A percentile compares a stretch with the other conserved stretches of the same genome.
Evolutionary conservation across 2,797 vertebrate genomes (phyloP).

Genomic region (Sebastes nivosus): DNA sequence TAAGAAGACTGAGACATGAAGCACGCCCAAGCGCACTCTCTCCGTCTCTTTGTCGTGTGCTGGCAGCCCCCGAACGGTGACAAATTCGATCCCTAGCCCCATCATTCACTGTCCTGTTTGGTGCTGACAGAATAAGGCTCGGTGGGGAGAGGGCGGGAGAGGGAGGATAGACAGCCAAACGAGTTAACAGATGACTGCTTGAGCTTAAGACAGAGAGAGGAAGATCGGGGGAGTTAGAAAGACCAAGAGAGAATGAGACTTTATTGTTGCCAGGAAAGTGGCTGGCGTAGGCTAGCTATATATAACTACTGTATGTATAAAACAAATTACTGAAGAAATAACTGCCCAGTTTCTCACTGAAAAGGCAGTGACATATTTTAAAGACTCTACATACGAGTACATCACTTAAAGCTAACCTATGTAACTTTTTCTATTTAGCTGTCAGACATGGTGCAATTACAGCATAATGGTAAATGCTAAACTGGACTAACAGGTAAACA

Average conservation of each 20-base stretch:
- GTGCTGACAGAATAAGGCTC: slow-evolving; percentile 52
- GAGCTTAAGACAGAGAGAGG: slow-evolving; percentile 27
- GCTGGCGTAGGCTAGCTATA: not conserved
- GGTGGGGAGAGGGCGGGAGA: not conserved
- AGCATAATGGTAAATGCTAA: not conserved
- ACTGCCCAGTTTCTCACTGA: not conserved
- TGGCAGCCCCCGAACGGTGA: slow-evolving; percentile 58
- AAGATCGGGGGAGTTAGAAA: not conserved
- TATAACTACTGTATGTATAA: not conserved
- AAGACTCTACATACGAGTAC: not conserved
- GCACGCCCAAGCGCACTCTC: slow-evolving; percentile 7
- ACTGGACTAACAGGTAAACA: not conserved
- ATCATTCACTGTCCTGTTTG: slow-evolving; percentile 72
- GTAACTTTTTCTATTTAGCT: not conserved
- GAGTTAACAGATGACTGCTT: slow-evolving; percentile 47
- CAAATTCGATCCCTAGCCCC: slow-evolving; percentile 49
- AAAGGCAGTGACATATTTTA: not conserved
- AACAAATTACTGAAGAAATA: not conserved
- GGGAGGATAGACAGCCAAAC: slow-evolving; percentile 23
- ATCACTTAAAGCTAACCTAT: not conserved
- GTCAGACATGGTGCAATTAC: not conserved
- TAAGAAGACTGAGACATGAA: slow-evolving; percentile 55
- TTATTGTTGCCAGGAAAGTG: not conserved
- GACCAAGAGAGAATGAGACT: slow-evolving; percentile 4
- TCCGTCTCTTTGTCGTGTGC: slow-evolving; percentile 6